phyloP scores from a whole-genome alignment of 1,140 invertebrate species.

The Leucophenga varia region DNA sequence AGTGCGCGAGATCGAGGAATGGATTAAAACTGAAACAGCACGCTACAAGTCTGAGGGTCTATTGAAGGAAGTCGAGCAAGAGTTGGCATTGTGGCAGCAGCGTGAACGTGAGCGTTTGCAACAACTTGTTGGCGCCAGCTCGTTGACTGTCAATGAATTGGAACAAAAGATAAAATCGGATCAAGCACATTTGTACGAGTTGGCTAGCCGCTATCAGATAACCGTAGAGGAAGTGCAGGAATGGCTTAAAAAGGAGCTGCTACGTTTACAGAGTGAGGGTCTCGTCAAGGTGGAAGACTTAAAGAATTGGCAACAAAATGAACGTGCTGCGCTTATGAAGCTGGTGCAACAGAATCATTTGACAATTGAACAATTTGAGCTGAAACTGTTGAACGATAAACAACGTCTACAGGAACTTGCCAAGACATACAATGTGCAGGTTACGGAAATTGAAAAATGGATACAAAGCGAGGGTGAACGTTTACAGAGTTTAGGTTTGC shows the following conservation, averaged over 20 bases:
- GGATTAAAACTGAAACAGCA: slow-evolving; percentile 42
- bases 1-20: slow-evolving; percentile 44
- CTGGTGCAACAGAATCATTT: slow-evolving; percentile 40
- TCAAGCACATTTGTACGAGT: slow-evolving; percentile 37
- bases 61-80: slow-evolving; percentile 42
- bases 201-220: slow-evolving; percentile 47
- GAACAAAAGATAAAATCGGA: slow-evolving; percentile 47
- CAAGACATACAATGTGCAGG: slow-evolving; percentile 41
- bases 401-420: slow-evolving; percentile 36
- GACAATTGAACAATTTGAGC: slow-evolving; percentile 43
- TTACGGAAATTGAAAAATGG: slow-evolving; percentile 47
- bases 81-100: slow-evolving; percentile 42
- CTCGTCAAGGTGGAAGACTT: slow-evolving; percentile 42
- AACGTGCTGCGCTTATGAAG: slow-evolving; percentile 33
- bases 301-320: slow-evolving; percentile 45
- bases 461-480: slow-evolving; percentile 46
- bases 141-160: slow-evolving; percentile 41
- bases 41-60: slow-evolving; percentile 45
- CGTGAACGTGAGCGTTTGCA: slow-evolving; percentile 42
- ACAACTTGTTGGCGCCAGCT: slow-evolving; percentile 37
- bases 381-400: slow-evolving; percentile 36
- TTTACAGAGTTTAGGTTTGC: slow-evolving; percentile 41
- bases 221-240: slow-evolving; percentile 46
- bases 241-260: slow-evolving; percentile 45
- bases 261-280: slow-evolving; percentile 42